Conservation (phyloP, 1,140 invertebrate species). For the Pollicipes pollicipes region DNA sequence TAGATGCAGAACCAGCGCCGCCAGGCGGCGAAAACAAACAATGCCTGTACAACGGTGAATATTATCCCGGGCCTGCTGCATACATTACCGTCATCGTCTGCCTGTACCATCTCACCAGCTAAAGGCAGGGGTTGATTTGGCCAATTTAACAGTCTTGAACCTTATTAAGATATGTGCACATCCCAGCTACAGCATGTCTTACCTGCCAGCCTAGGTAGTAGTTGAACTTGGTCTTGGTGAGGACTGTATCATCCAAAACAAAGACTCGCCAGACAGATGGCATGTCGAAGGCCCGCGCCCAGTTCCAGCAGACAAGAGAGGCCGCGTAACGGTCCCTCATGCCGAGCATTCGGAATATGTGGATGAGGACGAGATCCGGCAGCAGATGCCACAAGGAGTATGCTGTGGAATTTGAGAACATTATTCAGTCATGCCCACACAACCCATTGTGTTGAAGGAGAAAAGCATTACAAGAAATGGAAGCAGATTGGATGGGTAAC, state of each 20-base stretch:
- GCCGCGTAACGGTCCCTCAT: constrained; percentile 40
- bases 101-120: not conserved
- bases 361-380: constrained; percentile 56
- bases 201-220: constrained; percentile 28
- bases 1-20: not conserved
- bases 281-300: constrained; percentile 27
- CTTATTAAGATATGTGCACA: no score
- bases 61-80: not conserved
- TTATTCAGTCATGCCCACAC: no score
- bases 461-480: no score
- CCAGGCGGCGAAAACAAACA: no score
- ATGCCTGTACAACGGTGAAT: no score
- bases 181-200: not conserved
- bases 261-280: constrained; percentile 28
- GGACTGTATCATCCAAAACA: constrained; percentile 24
- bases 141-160: no score
- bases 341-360: constrained; percentile 48
- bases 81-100: not conserved
- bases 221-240: constrained; percentile 28
- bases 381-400: constrained; percentile 39
- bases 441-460: no score
- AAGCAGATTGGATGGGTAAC: no score
- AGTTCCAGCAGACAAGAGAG: constrained; percentile 29
- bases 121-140: no score
- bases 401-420: no score